Evolutionary conservation across 2,888 invertebrate species (phyloP), one percentile per base, ranked within the genome.

Genomic region (Prostheceraeus crozeri): DNA sequence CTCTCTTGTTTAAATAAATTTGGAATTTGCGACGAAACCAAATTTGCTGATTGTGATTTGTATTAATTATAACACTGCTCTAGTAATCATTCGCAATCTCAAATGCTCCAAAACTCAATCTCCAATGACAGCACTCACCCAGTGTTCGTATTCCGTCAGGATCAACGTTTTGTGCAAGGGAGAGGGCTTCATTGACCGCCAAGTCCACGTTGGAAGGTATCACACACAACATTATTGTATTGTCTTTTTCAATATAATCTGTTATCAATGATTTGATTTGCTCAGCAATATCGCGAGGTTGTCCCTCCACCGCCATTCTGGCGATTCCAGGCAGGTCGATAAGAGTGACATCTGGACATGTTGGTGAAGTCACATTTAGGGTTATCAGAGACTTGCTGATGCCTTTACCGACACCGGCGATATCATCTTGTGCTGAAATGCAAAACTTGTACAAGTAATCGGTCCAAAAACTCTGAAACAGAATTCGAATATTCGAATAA

Each of bases 261-360:
- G 11, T 8, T 10, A 64, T 46, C 31, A 64, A 35, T 14, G 28
- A 25, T 25, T 11, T 28, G 16, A 48, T 48, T 21, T 48, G 48
- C 4, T 48, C 25, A 4, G 19, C n/a, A 10, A 61, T 53, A 40
- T 61, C 53, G 0, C n/a, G 3, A 11, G 54, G 35, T 35, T 62
- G 60, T n/a, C 11, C 35, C 23, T 35, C 48, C 3, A 57, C 46
- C 14, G 57, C 45, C 3, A 57, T 53, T 30, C 62, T 57, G 11
- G 62, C 45, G 23, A 63, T 63, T 10, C 64, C 64, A 19, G 64
- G 64, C 8, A 63, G 57, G 36, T 64, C 64, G 31, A 64, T 63
- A 14, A 64, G 46, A 10, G 62, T 63, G 1, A 63, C 56, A 31
- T 63, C 61, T 23, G 61, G 58, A 40, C 56, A 53, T 10, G 53